phyloP scores from a whole-genome alignment of 1,140 invertebrate species.

The Oryctes rhinoceros region DNA sequence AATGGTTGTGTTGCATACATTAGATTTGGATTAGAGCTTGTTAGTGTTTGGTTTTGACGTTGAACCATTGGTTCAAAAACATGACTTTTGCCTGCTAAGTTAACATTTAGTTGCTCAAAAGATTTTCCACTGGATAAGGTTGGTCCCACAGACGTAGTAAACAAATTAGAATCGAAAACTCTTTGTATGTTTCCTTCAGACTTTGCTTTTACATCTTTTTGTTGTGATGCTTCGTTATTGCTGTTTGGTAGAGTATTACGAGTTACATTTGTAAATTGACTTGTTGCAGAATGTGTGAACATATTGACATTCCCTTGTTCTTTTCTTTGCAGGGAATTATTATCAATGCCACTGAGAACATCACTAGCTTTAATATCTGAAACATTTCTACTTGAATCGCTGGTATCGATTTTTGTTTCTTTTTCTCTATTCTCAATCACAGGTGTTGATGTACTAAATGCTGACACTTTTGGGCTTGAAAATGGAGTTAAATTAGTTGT shows the following conservation, averaged over 20 bases:
- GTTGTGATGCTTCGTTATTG: background rate
- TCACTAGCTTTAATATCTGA: background rate
- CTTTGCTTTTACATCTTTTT: background rate
- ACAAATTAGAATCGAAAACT: conserved; percentile 22
- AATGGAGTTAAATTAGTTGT: conserved; percentile 48
- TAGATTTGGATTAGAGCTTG: background rate
- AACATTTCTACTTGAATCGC: background rate
- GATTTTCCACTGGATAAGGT: background rate
- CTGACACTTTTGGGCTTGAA: conserved; percentile 47
- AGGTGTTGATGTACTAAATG: conserved; percentile 44
- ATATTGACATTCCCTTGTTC: conserved; percentile 8
- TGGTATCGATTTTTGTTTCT: background rate
- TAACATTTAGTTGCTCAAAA: conserved; percentile 13
- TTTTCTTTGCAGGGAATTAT: background rate
- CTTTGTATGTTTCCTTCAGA: background rate
- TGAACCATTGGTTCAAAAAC: background rate
- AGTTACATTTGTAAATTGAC: conserved; percentile 39
- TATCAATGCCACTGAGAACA: background rate
- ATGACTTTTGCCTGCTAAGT: background rate
- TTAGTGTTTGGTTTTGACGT: background rate
- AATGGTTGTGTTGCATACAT: background rate
- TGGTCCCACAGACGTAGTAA: background rate
- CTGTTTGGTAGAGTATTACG: conserved; percentile 12
- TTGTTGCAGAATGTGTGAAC: conserved; percentile 38
- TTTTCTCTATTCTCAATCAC: conserved; percentile 32